These are phyloP conservation scores for Venturia canescens DNA, from an alignment of 1,140 invertebrate genomes.

Conservation along the genomic window DNA sequence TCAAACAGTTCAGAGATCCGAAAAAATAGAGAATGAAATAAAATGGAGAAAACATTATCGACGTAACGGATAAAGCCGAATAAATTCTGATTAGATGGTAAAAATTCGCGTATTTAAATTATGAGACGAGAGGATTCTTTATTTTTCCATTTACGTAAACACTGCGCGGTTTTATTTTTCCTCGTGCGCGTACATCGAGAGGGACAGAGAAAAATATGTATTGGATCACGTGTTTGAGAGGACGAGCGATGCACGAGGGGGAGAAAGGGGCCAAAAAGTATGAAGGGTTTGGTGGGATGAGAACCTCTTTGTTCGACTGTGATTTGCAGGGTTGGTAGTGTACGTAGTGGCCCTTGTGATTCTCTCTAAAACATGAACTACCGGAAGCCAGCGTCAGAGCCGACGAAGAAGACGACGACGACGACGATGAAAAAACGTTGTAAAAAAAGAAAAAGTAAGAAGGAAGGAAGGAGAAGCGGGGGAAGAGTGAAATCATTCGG, in stretches of 20 bases:
- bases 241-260: no score
- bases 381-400: slow-evolving; percentile 28
- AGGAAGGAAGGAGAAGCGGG: background rate
- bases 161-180: background rate
- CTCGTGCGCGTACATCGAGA: background rate
- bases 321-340: slow-evolving; percentile 42
- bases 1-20: no score
- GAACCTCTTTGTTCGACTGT: slow-evolving; percentile 37
- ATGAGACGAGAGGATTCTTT: background rate
- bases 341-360: slow-evolving; percentile 35
- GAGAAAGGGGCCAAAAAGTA: background rate
- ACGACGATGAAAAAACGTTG: slow-evolving; percentile 19
- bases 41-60: no score
- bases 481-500: slow-evolving; percentile 42
- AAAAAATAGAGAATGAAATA: no score
- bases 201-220: background rate
- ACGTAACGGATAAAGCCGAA: no score
- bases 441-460: slow-evolving; percentile 34
- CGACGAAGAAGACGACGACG: slow-evolving; percentile 9
- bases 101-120: background rate
- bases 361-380: slow-evolving; percentile 7
- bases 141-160: background rate
- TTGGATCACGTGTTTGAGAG: background rate
- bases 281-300: slow-evolving; percentile 7
- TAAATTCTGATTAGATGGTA: no score